Base-by-base conservation (phyloP, 2,797 vertebrate genomes). In the Cynopterus sphinx region DNA sequence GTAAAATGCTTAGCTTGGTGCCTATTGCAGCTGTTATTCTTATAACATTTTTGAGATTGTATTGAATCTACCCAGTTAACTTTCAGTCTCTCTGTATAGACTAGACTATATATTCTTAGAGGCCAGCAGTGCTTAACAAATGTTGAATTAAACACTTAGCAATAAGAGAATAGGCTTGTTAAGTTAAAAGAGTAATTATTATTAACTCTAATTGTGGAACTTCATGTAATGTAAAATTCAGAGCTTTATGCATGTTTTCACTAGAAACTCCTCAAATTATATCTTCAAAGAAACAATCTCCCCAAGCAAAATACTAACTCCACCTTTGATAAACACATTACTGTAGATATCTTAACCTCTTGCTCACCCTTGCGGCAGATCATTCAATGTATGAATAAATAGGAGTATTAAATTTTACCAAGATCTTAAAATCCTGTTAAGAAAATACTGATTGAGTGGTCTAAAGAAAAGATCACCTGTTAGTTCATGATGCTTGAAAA, bases 221-320 rank as follows among this genome's bases (percentile, higher is more conserved):
- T 83, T 67, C 26, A 26, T 39, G 4, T 94, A 83, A 68, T 31
- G 21, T 77, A 61, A 59, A 94, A 77, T 59, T 68, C 26, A 75
- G 79, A 94, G 39, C n/a, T 75, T 94, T 26, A 57, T 74, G n/a
- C n/a, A 39, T 94, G 24, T 75, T 83, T 94, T 83, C n/a, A 75
- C 26, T 13, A 65, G 77, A 53, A 59, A 26, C 17, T 70, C 28
- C 43, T 84, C 15, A 63, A 22, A 22, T 65, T 53, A 15, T 41
- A 11, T 81, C 22, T 93, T 93, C 6, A 26, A 81, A 53, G 17
- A 63, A 93, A 41, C 26, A 28, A 53, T 73, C 46, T 81, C 43
- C 43, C 46, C 46, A 87, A 74, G 28, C 39, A 74, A 83, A 88
- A 88, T 31, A 43, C 46, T n/a, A 87, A 22, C 33, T 16, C 26